phyloP scores from a whole-genome alignment of 2,113 vertebrate genomes.

The Hassar affinis region DNA sequence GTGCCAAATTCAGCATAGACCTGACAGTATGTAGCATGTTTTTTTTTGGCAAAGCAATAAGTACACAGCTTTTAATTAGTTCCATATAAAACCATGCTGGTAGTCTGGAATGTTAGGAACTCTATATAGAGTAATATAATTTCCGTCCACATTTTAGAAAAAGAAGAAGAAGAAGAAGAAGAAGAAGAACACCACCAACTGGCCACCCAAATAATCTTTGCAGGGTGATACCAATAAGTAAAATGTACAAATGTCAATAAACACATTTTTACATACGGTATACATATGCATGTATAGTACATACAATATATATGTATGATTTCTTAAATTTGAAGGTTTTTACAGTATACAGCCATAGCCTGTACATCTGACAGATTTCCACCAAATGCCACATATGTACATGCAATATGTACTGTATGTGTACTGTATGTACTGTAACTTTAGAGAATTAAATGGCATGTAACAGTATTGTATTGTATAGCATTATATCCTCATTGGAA shows the following conservation, averaged over 20 bases:
- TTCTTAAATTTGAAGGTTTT: not conserved
- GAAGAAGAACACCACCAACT: not conserved
- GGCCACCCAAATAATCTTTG: too few species aligned
- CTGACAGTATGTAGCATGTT: not conserved
- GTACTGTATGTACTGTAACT: not conserved
- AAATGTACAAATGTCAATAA: too few species aligned
- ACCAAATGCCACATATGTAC: not conserved
- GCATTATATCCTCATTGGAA: not conserved
- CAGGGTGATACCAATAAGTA: too few species aligned
- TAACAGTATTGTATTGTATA: not conserved
- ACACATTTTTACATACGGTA: too few species aligned
- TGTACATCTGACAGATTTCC: not conserved
- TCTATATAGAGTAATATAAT: not conserved
- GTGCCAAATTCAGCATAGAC: too few species aligned
- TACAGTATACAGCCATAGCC: too few species aligned
- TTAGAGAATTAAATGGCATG: not conserved
- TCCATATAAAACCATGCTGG: not conserved
- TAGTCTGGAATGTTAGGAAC: not conserved
- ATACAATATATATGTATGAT: not conserved
- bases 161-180: not conserved
- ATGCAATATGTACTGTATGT: too few species aligned
- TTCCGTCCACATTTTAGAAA: not conserved
- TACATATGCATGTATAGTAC: too few species aligned
- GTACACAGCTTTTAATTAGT: not conserved
- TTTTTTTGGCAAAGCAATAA: not conserved